These are phyloP conservation scores for Phasianus colchicus DNA, from an alignment of 2,113 vertebrate genomes.

Conservation along the genomic window DNA sequence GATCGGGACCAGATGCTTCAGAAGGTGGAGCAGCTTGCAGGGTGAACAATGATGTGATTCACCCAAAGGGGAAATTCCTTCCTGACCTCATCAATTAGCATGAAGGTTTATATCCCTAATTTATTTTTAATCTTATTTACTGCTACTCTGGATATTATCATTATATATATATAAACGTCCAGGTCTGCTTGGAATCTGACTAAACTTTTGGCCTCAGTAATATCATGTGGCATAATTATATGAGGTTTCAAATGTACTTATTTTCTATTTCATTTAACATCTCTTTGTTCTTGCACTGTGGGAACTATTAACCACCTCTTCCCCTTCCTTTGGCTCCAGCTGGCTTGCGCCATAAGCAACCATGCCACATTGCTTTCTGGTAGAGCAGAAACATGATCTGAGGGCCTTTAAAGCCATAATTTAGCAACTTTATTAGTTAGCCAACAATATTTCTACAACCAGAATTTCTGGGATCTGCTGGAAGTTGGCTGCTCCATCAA, in stretches of 20 bases:
- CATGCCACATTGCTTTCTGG: neutral
- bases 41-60: slow-evolving; percentile 33
- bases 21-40: slow-evolving; percentile 12
- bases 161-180: slow-evolving; percentile 3
- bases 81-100: slow-evolving; percentile 53
- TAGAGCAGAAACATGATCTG: neutral
- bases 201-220: slow-evolving; percentile 45
- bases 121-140: slow-evolving; percentile 67
- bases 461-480: neutral
- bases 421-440: neutral
- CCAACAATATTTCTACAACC: neutral
- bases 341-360: neutral
- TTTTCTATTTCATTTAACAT: slow-evolving; percentile 30
- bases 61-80: slow-evolving; percentile 61
- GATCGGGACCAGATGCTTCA: slow-evolving; percentile 29
- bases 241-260: neutral
- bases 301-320: neutral
- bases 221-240: neutral
- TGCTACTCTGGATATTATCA: slow-evolving; percentile 45
- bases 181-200: slow-evolving; percentile 28
- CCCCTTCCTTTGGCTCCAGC: neutral
- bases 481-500: neutral
- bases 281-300: neutral
- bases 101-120: slow-evolving; percentile 62
- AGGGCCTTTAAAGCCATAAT: neutral